Percentiles rank a stretch among this genome's conserved stretches.
Conservation (phyloP, 1,140 invertebrate species). For the Dryas iulia region DNA sequence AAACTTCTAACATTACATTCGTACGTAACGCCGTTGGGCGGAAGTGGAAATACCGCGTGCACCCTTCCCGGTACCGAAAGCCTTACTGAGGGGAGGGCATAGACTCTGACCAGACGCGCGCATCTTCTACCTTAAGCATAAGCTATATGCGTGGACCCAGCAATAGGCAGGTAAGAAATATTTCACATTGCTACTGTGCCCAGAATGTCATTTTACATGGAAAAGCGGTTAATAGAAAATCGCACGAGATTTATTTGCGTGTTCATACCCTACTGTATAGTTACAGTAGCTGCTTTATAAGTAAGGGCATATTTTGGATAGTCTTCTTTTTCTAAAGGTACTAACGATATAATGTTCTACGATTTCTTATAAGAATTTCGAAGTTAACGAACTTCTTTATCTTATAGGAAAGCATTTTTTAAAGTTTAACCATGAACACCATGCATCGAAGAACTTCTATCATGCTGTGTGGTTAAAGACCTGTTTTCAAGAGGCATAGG, state of each 20-base stretch:
- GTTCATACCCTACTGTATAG: background rate
- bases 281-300: too few species aligned
- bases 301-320: too few species aligned
- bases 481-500: too few species aligned
- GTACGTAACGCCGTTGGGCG: constrained; percentile 41
- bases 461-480: too few species aligned
- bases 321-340: too few species aligned
- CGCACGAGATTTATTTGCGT: constrained; percentile 9
- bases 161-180: constrained; percentile 65
- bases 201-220: constrained; percentile 34
- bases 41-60: constrained; percentile 44
- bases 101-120: constrained; percentile 66
- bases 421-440: too few species aligned
- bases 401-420: too few species aligned
- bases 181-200: constrained; percentile 44
- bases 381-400: too few species aligned
- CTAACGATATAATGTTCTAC: too few species aligned
- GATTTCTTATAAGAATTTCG: too few species aligned
- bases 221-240: constrained; percentile 32
- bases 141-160: constrained; percentile 53
- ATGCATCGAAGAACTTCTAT: too few species aligned
- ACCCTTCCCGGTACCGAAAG: constrained; percentile 36
- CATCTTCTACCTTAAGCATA: constrained; percentile 66
- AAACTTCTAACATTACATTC: constrained; percentile 38
- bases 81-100: constrained; percentile 69